Percentiles rank a stretch among this genome's conserved stretches.
Evolutionary conservation across 2,113 vertebrate species (phyloP).

Genomic region (Ia io): DNA sequence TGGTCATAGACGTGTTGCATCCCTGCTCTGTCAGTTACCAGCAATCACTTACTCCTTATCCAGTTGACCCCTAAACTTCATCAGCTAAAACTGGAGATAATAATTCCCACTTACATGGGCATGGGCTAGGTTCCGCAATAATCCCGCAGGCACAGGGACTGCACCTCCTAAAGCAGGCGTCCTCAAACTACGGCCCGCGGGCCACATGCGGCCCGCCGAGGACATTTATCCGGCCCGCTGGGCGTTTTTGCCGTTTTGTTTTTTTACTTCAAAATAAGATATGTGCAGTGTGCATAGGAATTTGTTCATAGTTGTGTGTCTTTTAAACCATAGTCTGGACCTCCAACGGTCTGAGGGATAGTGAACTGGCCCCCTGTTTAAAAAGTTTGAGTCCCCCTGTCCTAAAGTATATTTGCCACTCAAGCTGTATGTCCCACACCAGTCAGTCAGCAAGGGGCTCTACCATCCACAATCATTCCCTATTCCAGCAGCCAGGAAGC

Average conservation of each 20-base stretch:
- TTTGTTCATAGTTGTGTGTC: too few species aligned
- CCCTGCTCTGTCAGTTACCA: neutral
- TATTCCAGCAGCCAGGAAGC: neutral
- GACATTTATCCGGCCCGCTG: too few species aligned
- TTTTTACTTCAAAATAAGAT: too few species aligned
- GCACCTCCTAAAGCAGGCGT: rapidly evolving
- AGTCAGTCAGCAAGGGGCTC: neutral
- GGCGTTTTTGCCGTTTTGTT: too few species aligned
- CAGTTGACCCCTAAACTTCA: neutral
- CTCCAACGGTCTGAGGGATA: too few species aligned
- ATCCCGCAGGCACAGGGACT: neutral
- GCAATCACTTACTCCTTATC: neutral
- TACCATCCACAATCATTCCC: neutral
- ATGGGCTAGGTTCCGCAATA: neutral
- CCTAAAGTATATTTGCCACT: neutral
- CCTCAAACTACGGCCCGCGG: too few species aligned
- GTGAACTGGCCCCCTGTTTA: too few species aligned
- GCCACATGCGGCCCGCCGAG: too few species aligned
- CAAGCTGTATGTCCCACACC: neutral
- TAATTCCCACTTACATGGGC: neutral
- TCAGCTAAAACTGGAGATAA: neutral
- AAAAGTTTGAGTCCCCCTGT: too few species aligned
- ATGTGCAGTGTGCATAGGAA: too few species aligned
- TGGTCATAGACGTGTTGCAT: neutral
- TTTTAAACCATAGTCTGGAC: too few species aligned